A percentile compares a stretch with the other conserved stretches of the same genome.
Evolutionary conservation across 2,113 vertebrate genomes (phyloP).

Genomic region (Vulpes ferrilata): DNA sequence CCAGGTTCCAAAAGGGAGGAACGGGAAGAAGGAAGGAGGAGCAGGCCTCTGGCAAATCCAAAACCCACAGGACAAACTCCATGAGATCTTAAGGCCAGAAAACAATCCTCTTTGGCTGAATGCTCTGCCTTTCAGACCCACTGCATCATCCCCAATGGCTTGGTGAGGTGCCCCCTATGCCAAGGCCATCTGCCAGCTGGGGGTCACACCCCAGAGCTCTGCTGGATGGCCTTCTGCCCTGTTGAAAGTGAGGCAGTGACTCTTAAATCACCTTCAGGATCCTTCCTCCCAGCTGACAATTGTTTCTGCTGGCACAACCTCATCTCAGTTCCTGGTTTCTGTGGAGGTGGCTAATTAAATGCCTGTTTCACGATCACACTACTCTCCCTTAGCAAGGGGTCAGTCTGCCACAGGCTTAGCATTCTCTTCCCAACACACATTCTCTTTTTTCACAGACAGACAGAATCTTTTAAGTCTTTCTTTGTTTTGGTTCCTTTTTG

Average conservation of each 20-base stretch:
- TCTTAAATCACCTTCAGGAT: background rate
- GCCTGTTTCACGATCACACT: background rate
- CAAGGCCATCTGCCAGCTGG: background rate
- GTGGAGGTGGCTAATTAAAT: background rate
- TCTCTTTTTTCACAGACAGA: background rate
- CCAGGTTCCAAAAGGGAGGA: background rate
- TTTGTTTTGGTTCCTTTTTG: background rate
- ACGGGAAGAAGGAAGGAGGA: background rate
- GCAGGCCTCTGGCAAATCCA: background rate
- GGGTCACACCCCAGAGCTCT: background rate
- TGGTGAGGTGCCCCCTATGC: background rate
- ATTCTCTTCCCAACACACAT: background rate
- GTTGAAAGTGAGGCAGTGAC: background rate
- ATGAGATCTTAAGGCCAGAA: background rate
- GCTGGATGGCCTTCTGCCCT: no score
- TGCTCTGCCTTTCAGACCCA: background rate
- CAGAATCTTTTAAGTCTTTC: background rate
- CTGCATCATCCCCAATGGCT: background rate
- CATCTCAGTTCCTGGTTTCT: background rate
- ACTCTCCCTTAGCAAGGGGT: background rate
- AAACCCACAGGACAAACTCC: background rate
- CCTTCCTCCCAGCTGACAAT: background rate
- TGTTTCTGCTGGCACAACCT: background rate
- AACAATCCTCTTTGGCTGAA: background rate
- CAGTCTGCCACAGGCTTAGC: background rate